Evolutionary conservation across 2,113 vertebrate species (phyloP).

Genomic region (Notechis scutatus): DNA sequence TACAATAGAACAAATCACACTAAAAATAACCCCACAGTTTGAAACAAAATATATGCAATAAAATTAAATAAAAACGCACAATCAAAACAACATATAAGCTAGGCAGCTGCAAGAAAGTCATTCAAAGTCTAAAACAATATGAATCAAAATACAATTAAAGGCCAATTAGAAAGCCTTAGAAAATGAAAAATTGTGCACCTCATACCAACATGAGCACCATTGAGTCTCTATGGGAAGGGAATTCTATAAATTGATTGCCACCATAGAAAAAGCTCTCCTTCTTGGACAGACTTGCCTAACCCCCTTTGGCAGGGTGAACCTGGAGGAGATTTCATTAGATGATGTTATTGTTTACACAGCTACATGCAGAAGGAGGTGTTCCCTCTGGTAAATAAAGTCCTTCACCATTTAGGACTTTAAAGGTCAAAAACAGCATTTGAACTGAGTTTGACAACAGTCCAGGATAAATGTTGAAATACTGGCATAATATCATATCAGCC

Average conservation of each 20-base stretch:
- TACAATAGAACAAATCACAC: not conserved
- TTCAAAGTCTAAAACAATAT: not conserved
- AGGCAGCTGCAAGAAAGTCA: not conserved
- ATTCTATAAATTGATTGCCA: not conserved
- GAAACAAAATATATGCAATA: not conserved
- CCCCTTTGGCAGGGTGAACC: not conserved
- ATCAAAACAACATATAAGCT: not conserved
- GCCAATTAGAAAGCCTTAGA: not conserved
- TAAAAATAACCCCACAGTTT: not conserved
- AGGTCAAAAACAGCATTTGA: not conserved
- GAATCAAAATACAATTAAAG: not conserved
- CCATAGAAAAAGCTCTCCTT: not conserved
- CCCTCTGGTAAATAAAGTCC: not conserved
- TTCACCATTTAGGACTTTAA: not conserved
- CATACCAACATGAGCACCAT: not conserved
- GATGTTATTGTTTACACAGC: not conserved
- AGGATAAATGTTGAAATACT: not conserved
- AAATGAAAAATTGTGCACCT: not conserved
- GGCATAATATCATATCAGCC: not conserved
- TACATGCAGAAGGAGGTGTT: not conserved
- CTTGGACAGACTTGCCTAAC: not conserved
- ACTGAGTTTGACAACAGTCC: not conserved
- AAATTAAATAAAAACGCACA: not conserved
- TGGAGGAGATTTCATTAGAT: not conserved
- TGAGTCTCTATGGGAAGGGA: not conserved